These are phyloP conservation scores for Crioceris asparagi DNA, from an alignment of 2,888 invertebrate species.

Conservation along the genomic window DNA sequence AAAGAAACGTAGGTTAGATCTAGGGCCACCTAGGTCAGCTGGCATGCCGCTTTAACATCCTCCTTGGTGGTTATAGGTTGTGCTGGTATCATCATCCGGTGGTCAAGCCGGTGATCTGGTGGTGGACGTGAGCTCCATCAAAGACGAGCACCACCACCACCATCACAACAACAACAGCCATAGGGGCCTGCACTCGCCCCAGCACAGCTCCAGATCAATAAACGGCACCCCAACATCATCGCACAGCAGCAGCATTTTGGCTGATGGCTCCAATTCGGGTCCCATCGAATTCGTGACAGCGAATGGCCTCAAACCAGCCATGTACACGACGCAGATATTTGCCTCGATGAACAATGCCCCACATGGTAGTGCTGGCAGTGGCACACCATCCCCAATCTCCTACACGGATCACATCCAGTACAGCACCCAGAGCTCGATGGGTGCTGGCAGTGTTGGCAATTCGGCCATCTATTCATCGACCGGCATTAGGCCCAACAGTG, in stretches of 20 bases:
- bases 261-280: constrained; percentile 37
- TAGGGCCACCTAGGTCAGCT: constrained; percentile 26
- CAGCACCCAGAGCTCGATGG: constrained; percentile 37
- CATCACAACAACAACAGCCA: too few species aligned
- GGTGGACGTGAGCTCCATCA: constrained; percentile 45
- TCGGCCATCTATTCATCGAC: constrained; percentile 32
- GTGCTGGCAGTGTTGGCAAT: constrained; percentile 38
- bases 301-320: constrained; percentile 45
- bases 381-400: constrained; percentile 56
- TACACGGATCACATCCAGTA: constrained; percentile 31
- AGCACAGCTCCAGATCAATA: constrained; percentile 56
- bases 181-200: constrained; percentile 47
- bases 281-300: constrained; percentile 42
- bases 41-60: constrained; percentile 12
- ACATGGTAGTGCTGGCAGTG: constrained; percentile 39
- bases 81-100: constrained; percentile 38
- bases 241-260: constrained; percentile 51
- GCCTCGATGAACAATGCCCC: constrained; percentile 44
- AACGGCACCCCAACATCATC: constrained; percentile 58
- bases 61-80: constrained; percentile 37
- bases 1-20: constrained; percentile 25
- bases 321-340: constrained; percentile 61
- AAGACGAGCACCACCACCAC: constrained; percentile 46
- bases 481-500: constrained; percentile 47
- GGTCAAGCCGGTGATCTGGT: constrained; percentile 38